Evolutionary conservation across 2,797 vertebrate species (phyloP), one percentile per base, ranked within the genome.

Genomic region (Gymnothorax javanicus): DNA sequence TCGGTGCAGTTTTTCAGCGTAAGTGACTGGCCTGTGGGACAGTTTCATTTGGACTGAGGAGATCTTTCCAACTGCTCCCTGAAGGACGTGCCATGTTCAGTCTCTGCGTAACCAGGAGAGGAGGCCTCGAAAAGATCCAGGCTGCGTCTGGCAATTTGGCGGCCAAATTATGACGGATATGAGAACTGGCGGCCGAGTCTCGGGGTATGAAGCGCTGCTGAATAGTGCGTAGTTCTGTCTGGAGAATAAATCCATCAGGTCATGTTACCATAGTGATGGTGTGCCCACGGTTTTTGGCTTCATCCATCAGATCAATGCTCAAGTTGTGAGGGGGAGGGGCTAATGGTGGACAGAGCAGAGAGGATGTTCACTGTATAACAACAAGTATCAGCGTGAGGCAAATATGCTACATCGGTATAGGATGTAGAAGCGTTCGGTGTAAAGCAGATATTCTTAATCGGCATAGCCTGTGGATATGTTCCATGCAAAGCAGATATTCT

Each of bases 111-210:
- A 27, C 25, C 4, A 20, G 57, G 77, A 60, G 57, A 77, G 69
- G 56, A 88, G 62, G 64, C 87, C 86, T 79, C 82, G 87, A 79
- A 88, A 89, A 90, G 57, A 90, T 79, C 86, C 64, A 7, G 25
- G 33, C 3, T 67, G 67, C 75, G 81, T 33, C 88, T 57, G 75
- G 85, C 87, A 85, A 73, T 84, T 79, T 69, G 62, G 67, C 62
- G 3, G 71, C 69, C 60, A 90, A 90, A 89, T 89, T 88, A 87
- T 87, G 88, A 91, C 15, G 79, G 87, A 90, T 91, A 89, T 85
- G 75, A 77, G 85, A 89, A 85, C 89, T 88, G 85, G 87, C 81
- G 86, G 84, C 64, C 67, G 79, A 67, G 73, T 82, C 77, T 33
- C 59, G 85, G 85, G 82, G 67, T 88, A 86, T 88, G 88, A 88